Percentiles rank a stretch among this genome's conserved stretches.
Evolutionary conservation across 2,888 invertebrate species (phyloP).

Genomic region (Cecidostiba fungosa): DNA sequence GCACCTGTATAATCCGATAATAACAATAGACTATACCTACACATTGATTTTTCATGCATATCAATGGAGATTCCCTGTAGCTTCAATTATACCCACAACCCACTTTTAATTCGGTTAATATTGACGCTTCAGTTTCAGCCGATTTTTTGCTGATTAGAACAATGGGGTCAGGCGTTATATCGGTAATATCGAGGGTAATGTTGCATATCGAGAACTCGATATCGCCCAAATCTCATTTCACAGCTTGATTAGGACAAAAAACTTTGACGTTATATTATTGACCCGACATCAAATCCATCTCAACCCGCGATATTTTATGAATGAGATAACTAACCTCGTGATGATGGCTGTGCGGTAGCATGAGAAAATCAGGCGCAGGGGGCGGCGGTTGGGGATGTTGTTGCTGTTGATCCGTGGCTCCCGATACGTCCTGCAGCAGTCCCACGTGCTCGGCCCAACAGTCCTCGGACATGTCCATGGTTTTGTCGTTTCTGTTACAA

Average conservation of each 20-base stretch:
- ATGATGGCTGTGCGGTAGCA: constrained; percentile 72
- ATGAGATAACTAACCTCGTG: constrained; percentile 62
- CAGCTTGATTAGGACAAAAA: no score
- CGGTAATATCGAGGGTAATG: background rate
- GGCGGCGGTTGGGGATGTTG: constrained; percentile 64
- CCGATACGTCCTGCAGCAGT: constrained; percentile 77
- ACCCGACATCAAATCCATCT: background rate
- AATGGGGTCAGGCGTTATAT: background rate
- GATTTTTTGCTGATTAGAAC: background rate
- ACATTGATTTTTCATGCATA: background rate
- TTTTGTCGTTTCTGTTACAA: no score
- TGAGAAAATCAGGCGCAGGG: constrained; percentile 72
- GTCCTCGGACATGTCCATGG: constrained; percentile 78
- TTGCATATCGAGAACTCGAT: background rate
- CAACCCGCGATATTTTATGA: background rate
- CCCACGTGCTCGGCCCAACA: constrained; percentile 79
- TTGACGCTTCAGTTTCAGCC: background rate
- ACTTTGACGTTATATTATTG: background rate
- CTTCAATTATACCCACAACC: no score
- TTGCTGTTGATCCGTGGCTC: constrained; percentile 70
- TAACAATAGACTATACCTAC: background rate
- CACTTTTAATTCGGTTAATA: no score
- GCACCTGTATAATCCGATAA: background rate
- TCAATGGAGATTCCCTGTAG: background rate
- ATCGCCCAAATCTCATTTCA: no score